These are phyloP conservation scores for Drosophila prosaltans DNA, from an alignment of 1,140 invertebrate genomes.

Conservation along the genomic window DNA sequence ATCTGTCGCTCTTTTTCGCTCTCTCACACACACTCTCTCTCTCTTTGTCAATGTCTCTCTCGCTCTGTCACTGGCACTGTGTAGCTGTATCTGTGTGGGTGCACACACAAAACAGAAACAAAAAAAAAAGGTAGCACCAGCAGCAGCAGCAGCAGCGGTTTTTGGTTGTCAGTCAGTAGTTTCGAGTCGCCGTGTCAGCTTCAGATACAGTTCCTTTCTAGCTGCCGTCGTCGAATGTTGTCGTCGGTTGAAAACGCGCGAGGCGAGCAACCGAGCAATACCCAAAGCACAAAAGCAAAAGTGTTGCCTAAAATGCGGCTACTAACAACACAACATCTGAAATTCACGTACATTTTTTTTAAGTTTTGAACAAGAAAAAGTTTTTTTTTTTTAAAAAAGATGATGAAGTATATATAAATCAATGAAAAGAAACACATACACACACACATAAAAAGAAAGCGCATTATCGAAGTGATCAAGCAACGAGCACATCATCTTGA, in stretches of 20 bases:
- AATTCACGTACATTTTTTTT: constrained; percentile 29
- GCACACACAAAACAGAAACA: constrained; percentile 29
- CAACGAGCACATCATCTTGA: constrained; percentile 62
- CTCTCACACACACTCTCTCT: constrained; percentile 17
- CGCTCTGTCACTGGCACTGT: constrained; percentile 14
- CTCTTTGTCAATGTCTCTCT: not conserved
- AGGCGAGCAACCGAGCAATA: constrained; percentile 46
- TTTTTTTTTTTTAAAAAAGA: constrained; percentile 24
- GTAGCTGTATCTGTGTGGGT: constrained; percentile 51
- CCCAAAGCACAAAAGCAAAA: constrained; percentile 26
- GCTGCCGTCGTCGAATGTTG: constrained; percentile 82
- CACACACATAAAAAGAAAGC: constrained; percentile 39
- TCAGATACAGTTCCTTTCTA: constrained; percentile 80
- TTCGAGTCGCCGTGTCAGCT: constrained; percentile 62
- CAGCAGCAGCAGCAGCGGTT: constrained; percentile 38
- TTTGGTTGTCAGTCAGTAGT: constrained; percentile 67
- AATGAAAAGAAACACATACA: constrained; percentile 30
- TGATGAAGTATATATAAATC: not conserved
- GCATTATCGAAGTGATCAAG: constrained; percentile 35
- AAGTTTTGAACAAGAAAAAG: constrained; percentile 21
- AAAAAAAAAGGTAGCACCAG: constrained; percentile 40
- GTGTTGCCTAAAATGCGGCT: constrained; percentile 35
- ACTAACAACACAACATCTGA: constrained; percentile 21
- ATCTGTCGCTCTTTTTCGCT: constrained; percentile 11
- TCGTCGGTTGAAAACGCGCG: constrained; percentile 54